Evolutionary conservation across 2,888 invertebrate genomes (phyloP), one percentile per base, ranked within the genome.

Genomic region (Coelinius sp.): DNA sequence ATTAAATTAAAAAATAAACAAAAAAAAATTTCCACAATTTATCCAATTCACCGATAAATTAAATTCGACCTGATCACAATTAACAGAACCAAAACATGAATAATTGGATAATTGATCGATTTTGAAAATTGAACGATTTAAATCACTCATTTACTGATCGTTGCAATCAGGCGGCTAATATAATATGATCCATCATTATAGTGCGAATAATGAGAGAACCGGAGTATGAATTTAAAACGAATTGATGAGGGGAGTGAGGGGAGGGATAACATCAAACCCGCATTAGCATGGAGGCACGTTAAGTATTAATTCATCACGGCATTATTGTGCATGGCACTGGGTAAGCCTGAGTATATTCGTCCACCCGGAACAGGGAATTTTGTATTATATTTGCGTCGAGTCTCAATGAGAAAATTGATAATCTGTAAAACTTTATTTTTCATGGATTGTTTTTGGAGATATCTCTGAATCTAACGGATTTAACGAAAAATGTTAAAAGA

Each of bases 281-380:
- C 46, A 49, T 49, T 49, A 49, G 17, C 41, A n/a, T 12, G 41
- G n/a, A 41, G 41, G 41, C n/a, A 41, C 46, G 46, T 49, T 49
- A 20, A 49, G 46, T n/a, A 49, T 49, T 49, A 49, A 49, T 49
- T 49, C 17, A 49, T 49, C 46, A 49, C 17, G 10, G 20, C 46
- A 49, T 49, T 17, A 1, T 5, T 49, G 46, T 20, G 20, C 46
- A 49, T 20, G 46, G 46, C 46, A 49, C 46, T 20, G 46, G 46
- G 14, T 49, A 20, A 1, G 20, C 20, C 46, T 14, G 20, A 14
- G 46, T 49, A 17, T 17, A 49, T 20, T 49, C 10, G 46, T 49
- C 7, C 46, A 14, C 46, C 41, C 17, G 20, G 17, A 49, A 17
- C 20, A 17, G 17, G 14, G 46, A 20, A 49, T 49, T 49, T 49